These are phyloP conservation scores for Probosciger aterrimus DNA, from an alignment of 2,113 vertebrate genomes.

Conservation along the genomic window DNA sequence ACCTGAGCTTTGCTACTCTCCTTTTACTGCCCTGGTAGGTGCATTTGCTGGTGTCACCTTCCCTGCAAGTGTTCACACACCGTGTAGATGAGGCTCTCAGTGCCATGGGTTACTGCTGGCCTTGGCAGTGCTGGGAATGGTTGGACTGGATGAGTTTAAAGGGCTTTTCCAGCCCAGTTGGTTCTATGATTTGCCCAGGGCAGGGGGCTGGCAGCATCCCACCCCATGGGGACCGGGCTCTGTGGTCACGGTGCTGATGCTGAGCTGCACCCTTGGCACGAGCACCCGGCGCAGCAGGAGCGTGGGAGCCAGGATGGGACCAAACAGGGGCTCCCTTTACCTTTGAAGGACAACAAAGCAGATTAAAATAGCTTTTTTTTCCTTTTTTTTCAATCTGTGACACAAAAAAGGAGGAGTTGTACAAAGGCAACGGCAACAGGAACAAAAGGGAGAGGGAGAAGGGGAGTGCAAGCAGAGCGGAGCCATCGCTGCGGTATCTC, in stretches of 20 bases:
- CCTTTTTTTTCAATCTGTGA: neutral
- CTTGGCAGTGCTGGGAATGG: neutral
- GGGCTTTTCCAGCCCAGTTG: neutral
- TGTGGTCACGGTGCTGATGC: neutral
- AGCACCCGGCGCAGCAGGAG: fast-evolving
- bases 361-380: neutral
- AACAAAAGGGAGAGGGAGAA: neutral
- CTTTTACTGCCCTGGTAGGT: neutral
- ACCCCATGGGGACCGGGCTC: fast-evolving
- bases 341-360: neutral
- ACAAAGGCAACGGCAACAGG: neutral
- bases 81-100: neutral
- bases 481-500: neutral
- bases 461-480: neutral
- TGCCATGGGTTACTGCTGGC: neutral
- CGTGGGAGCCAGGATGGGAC: neutral
- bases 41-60: neutral
- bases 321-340: neutral
- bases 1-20: neutral
- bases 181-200: neutral
- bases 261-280: neutral
- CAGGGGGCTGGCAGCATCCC: neutral
- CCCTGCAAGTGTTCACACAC: neutral
- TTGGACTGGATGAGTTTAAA: neutral
- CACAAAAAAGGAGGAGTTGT: neutral